phyloP scores from a whole-genome alignment of 2,888 invertebrate species.

The Nemurella pictetii region DNA sequence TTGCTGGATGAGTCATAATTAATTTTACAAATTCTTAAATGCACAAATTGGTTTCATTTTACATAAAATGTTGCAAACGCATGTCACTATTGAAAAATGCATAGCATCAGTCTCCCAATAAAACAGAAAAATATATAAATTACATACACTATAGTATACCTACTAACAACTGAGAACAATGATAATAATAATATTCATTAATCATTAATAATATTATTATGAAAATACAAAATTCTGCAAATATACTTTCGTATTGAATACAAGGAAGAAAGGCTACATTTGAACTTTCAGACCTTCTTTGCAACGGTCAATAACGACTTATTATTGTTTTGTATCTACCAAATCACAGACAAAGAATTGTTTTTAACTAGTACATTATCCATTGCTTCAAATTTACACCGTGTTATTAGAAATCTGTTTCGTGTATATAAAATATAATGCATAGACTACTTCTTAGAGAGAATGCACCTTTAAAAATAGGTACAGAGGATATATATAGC shows the following conservation, averaged over 20 bases:
- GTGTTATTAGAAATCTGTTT: neutral
- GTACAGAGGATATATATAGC: neutral
- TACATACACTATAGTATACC: constrained; percentile 9
- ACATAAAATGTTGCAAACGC: neutral
- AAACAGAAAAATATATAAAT: constrained; percentile 22
- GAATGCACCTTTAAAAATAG: neutral
- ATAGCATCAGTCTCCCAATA: constrained; percentile 23
- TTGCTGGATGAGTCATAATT: neutral
- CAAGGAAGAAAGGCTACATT: constrained; percentile 11
- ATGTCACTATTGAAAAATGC: neutral
- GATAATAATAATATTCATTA: constrained; percentile 2
- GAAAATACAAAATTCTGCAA: neutral
- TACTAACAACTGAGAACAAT: neutral
- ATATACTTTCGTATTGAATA: constrained; percentile 21
- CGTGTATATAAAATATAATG: neutral
- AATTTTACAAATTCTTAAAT: too few relatives aligned
- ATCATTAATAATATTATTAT: constrained; percentile 18
- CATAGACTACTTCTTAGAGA: neutral
- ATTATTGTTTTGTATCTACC: neutral
- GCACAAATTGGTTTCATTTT: too few relatives aligned
- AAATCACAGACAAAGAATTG: neutral
- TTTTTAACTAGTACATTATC: neutral
- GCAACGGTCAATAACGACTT: neutral
- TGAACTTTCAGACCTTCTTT: constrained; percentile 13
- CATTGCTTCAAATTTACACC: neutral